These are phyloP conservation scores for Smittia sp. DNA, from an alignment of 2,888 invertebrate species.

Conservation along the genomic window DNA sequence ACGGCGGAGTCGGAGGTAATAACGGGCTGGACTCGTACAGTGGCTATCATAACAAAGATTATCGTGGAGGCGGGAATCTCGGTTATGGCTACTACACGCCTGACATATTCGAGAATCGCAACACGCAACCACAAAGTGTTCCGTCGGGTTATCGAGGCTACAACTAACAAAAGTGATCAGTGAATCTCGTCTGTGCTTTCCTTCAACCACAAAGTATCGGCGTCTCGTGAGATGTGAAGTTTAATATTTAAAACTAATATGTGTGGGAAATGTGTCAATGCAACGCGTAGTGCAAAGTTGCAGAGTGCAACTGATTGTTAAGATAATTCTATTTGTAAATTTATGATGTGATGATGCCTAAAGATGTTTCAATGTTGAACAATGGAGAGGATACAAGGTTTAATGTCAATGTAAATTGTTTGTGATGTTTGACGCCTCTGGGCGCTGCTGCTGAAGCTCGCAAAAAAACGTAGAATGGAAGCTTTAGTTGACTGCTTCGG, in stretches of 20 bases:
- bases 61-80: constrained; percentile 15
- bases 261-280: constrained; percentile 37
- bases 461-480: background rate
- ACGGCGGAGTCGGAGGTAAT: constrained; percentile 16
- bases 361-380: background rate
- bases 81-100: constrained; percentile 15
- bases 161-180: constrained; percentile 21
- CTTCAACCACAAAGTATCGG: background rate
- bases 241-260: background rate
- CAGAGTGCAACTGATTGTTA: background rate
- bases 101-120: constrained; percentile 18
- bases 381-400: background rate
- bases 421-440: background rate
- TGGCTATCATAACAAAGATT: constrained; percentile 8
- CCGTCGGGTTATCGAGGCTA: constrained; percentile 32
- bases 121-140: constrained; percentile 11
- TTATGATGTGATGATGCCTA: background rate
- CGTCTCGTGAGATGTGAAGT: background rate
- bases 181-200: constrained; percentile 15
- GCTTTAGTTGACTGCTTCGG: no score
- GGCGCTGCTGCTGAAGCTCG: background rate
- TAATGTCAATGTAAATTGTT: background rate
- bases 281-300: background rate
- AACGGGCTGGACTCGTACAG: background rate
- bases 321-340: background rate